A percentile compares a stretch with the other conserved stretches of the same genome.
phyloP scores from a whole-genome alignment of 2,888 invertebrate genomes.

The Platycheirus rosarum region DNA sequence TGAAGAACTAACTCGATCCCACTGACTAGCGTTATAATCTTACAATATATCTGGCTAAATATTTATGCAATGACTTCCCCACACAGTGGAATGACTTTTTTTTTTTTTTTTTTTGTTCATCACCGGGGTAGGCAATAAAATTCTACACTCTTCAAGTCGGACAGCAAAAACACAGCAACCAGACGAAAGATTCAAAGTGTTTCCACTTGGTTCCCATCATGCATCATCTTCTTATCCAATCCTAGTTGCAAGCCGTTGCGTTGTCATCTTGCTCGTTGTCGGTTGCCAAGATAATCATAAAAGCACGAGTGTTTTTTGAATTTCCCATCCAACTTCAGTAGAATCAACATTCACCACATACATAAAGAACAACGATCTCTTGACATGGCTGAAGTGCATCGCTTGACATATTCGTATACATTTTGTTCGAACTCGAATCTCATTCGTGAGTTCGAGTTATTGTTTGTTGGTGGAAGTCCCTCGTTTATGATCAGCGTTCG shows the following conservation, averaged over 20 bases:
- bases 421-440: conserved; percentile 18
- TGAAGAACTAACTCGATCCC: not conserved
- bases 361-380: conserved; percentile 34
- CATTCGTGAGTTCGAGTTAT: conserved; percentile 19
- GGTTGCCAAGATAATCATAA: conserved; percentile 48
- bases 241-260: not conserved
- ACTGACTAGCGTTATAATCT: not conserved
- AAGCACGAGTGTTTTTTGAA: conserved; percentile 27
- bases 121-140: conserved; percentile 45
- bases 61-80: conserved; percentile 18
- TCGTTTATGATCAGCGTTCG: not conserved
- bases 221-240: conserved; percentile 8
- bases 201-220: conserved; percentile 20
- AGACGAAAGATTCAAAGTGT: conserved; percentile 16
- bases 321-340: conserved; percentile 25
- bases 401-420: conserved; percentile 41
- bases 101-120: conserved; percentile 49
- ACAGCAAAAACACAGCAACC: conserved; percentile 32
- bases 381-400: conserved; percentile 37
- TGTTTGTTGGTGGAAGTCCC: conserved; percentile 16
- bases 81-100: conserved; percentile 27
- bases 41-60: conserved; percentile 20
- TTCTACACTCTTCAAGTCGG: conserved; percentile 19
- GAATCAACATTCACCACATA: conserved; percentile 15
- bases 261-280: not conserved